Evolutionary conservation across 2,888 invertebrate genomes (phyloP), one percentile per base, ranked within the genome.

Genomic region (Orchesellides sinensis): DNA sequence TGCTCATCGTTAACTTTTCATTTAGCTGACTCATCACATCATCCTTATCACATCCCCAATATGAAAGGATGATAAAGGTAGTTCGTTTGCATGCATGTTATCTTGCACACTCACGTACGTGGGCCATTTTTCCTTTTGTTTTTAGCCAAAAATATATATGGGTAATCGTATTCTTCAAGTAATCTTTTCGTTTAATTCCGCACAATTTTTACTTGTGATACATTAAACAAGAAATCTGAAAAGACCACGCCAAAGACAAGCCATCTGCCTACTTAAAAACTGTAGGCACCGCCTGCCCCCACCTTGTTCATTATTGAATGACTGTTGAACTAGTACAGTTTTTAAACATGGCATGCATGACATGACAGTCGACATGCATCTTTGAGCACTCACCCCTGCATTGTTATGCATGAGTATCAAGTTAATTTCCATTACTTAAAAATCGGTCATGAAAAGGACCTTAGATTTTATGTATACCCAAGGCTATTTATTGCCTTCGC

Each of bases 401-500:
- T 79, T 79, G 78, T 79, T 79, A 79, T 70, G 78, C 78, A 70
- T 66, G 77, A 66, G 77, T 56, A 77, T 68, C 68, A 40, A n/a
- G n/a, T n/a, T n/a, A n/a, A n/a, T n/a, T n/a, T n/a, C n/a, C n/a
- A n/a, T n/a, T n/a, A n/a, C n/a, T n/a, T n/a, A n/a, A n/a, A n/a
- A n/a, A n/a, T n/a, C n/a, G n/a, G n/a, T n/a, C n/a, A n/a, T n/a
- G n/a, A n/a, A n/a, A n/a, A n/a, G n/a, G n/a, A n/a, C n/a, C n/a
- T n/a, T n/a, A n/a, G n/a, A n/a, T n/a, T n/a, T n/a, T n/a, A n/a
- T n/a, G n/a, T n/a, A n/a, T n/a, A n/a, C n/a, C n/a, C n/a, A n/a
- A n/a, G n/a, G n/a, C n/a, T n/a, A n/a, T n/a, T n/a, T n/a, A n/a
- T n/a, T n/a, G n/a, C n/a, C n/a, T n/a, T 32, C 32, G 10, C 32